A percentile compares a stretch with the other conserved stretches of the same genome.
These are phyloP conservation scores for Sphaeridia pumilis DNA, from an alignment of 2,888 invertebrate species.

Conservation along the genomic window DNA sequence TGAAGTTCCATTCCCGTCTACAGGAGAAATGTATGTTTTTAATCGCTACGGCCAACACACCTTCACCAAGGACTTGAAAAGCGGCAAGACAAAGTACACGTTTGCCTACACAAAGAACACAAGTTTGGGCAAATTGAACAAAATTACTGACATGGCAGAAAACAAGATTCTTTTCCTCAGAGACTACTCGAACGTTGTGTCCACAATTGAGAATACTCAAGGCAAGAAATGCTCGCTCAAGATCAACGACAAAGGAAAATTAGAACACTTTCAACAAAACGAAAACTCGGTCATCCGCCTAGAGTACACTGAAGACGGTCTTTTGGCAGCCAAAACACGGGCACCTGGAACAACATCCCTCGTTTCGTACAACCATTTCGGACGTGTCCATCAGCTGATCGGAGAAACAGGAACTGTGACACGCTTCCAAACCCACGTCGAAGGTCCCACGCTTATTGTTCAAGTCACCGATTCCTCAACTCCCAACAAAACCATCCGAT, in stretches of 20 bases:
- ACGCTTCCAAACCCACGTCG: conserved; percentile 30
- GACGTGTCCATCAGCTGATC: conserved; percentile 36
- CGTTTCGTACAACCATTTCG: conserved; percentile 54
- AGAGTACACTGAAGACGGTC: conserved; percentile 76
- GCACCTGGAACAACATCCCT: conserved; percentile 34
- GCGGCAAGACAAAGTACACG: conserved; percentile 86
- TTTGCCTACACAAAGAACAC: conserved; percentile 96
- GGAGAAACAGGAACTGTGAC: conserved; percentile 39
- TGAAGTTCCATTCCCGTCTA: conserved; percentile 83
- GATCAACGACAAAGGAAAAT: conserved; percentile 82
- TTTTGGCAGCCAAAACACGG: conserved; percentile 46
- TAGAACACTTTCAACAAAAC: conserved; percentile 72
- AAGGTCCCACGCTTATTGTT: conserved; percentile 29
- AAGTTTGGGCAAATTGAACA: conserved; percentile 83
- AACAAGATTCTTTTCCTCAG: conserved; percentile 82
- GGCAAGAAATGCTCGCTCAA: conserved; percentile 84
- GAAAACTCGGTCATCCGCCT: conserved; percentile 78
- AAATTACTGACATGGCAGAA: conserved; percentile 86
- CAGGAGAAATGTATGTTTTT: conserved; percentile 86
- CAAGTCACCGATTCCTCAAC: conserved; percentile 29
- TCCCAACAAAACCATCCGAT: conserved; percentile 27
- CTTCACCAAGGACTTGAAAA: conserved; percentile 83
- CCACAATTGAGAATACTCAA: conserved; percentile 86
- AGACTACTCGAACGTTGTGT: conserved; percentile 81
- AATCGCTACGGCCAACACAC: conserved; percentile 94